Conservation (phyloP, 2,797 vertebrate genomes). For the Acrossocheilus wenchowensis region DNA sequence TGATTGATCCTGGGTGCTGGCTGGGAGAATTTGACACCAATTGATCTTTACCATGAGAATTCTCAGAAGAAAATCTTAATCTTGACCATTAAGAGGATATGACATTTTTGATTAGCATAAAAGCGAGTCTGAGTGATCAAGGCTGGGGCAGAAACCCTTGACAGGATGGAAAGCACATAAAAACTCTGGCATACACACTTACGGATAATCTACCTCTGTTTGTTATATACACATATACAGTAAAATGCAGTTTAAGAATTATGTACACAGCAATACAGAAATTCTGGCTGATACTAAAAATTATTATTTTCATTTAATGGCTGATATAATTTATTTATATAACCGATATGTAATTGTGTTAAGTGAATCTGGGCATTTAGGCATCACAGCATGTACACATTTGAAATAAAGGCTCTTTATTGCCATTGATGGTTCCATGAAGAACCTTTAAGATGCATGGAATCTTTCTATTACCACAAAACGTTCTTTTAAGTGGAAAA, state of each 20-base stretch:
- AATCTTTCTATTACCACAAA: neutral
- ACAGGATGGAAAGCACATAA: neutral
- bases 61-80: neutral
- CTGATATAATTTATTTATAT: neutral
- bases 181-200: slow-evolving; percentile 7
- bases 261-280: neutral
- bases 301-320: neutral
- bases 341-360: neutral
- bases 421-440: neutral
- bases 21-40: neutral
- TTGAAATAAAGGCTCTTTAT: too few species aligned
- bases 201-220: neutral
- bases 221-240: neutral
- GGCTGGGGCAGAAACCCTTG: neutral
- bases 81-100: neutral
- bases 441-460: neutral
- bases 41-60: neutral
- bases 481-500: neutral
- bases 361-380: neutral
- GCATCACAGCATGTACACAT: neutral
- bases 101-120: neutral
- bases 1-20: neutral
- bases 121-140: neutral
- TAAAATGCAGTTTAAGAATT: neutral
- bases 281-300: neutral